Evolutionary conservation across 2,888 invertebrate genomes (phyloP).

Genomic region (Pyrgus malvae): DNA sequence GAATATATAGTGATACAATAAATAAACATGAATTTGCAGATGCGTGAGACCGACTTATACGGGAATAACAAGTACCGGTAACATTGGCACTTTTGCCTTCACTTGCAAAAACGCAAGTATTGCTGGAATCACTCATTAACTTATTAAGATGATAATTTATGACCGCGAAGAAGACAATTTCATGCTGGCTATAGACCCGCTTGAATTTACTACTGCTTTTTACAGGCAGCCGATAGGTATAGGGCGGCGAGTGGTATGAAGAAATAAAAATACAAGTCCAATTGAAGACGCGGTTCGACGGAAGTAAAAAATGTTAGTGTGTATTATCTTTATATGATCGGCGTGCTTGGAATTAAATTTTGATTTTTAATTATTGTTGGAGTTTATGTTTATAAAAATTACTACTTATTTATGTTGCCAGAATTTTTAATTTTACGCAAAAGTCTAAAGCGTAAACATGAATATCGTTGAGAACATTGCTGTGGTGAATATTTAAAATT

Average conservation of each 20-base stretch:
- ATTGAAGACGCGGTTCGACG: conserved; percentile 13
- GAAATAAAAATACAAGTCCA: conserved; percentile 21
- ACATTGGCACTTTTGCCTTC: conserved; percentile 57
- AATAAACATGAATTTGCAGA: conserved; percentile 80
- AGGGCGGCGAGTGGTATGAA: conserved; percentile 23
- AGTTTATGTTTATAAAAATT: not conserved
- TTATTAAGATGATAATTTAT: conserved; percentile 80
- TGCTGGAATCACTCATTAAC: conserved; percentile 76
- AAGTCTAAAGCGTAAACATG: too few relatives aligned
- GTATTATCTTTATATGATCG: conserved; percentile 8
- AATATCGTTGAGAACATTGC: too few relatives aligned
- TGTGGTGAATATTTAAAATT: too few relatives aligned
- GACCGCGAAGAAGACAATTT: conserved; percentile 65
- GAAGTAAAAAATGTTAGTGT: conserved; percentile 16
- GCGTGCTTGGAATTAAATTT: not conserved
- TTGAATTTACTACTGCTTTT: conserved; percentile 43
- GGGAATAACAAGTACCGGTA: conserved; percentile 67
- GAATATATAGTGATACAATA: conserved; percentile 47
- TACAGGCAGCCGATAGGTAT: conserved; percentile 32
- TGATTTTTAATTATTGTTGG: not conserved
- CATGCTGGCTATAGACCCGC: conserved; percentile 49
- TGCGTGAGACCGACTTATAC: conserved; percentile 64
- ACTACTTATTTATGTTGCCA: not conserved
- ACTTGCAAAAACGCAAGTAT: conserved; percentile 68
- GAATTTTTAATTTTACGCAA: too few relatives aligned